Evolutionary conservation across 2,888 invertebrate species (phyloP), one percentile per base, ranked within the genome.

Genomic region (Silvanus unidentatus): DNA sequence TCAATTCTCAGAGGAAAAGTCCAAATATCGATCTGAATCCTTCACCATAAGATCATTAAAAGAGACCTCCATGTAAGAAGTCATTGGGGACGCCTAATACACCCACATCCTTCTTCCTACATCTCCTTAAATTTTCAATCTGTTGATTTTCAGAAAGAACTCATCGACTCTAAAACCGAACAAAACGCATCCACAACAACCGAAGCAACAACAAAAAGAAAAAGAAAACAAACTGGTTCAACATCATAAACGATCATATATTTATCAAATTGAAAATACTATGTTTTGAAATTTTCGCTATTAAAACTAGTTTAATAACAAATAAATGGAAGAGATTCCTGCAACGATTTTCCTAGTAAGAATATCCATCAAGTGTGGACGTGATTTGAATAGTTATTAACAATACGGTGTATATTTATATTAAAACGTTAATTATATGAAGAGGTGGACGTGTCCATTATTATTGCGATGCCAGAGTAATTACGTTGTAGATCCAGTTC

Each of bases 101-200:
- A n/a, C n/a, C n/a, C n/a, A n/a, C n/a, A n/a, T n/a, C n/a, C n/a
- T n/a, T n/a, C n/a, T n/a, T n/a, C n/a, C n/a, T n/a, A n/a, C n/a
- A n/a, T n/a, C n/a, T n/a, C n/a, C n/a, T n/a, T n/a, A n/a, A n/a
- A n/a, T n/a, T n/a, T n/a, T n/a, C n/a, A n/a, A 45, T 12, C 22
- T 28, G 3, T 11, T 36, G 16, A 28, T 43, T 59, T 60, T 30
- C 41, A 65, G 65, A 58, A 55, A 40, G 48, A 58, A 40, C 16
- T 63, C 16, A 49, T 65, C 3, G 60, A 65, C 9, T 40, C 42
- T 12, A 60, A 60, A 45, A 29, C 52, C n/a, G 48, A 54, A 27
- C 39, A 42, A 22, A 51, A 57, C 2, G 38, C 39, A 9, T 41
- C 47, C 11, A 48, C 39, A 12, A 3, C 44, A n/a, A 8, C 45